Evolutionary conservation across 1,140 invertebrate species (phyloP), one percentile per base, ranked within the genome.

Genomic region (Phymastichus coffea): DNA sequence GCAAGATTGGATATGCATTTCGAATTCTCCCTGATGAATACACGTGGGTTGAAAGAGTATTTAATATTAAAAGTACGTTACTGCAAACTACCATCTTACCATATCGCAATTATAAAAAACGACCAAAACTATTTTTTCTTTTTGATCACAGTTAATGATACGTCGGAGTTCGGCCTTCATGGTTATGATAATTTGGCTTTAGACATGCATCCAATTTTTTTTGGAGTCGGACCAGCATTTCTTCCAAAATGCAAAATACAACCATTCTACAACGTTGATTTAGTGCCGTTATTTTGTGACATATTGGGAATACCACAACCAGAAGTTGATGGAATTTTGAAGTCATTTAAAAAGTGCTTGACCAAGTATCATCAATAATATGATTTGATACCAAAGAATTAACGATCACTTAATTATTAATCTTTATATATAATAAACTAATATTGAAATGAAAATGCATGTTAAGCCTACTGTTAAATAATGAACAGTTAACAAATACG

Each of bases 171-270:
- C 69, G 88, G 87, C 1, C 68, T 82, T 10, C 87, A 90, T 69
- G 88, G 88, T 2, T 90, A 88, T 63, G 82, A 85, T 61, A 87
- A 87, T 62, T 70, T 70, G 8, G 67, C 76, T 2, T 51, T 61
- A 25, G 73, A 77, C 12, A 90, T 90, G 88, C 81, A 83, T 68
- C 84, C 87, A 22, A 84, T 87, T 60, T 90, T 90, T 65, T 80
- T 89, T 49, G 88, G 86, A 0, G 76, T 78, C 53, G 88, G 88
- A 7, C 88, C 88, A 35, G 75, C 80, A 22, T 85, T 91, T 69
- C 78, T 81, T 61, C 65, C 72, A 41, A 71, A 79, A 22, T 79
- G 79, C 51, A 79, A 77, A 66, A 64, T 82, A 2, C 67, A 80
- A 2, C 82, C 83, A 2, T 88, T 89, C 65, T 69, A 84, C 33